phyloP scores from a whole-genome alignment of 1,140 invertebrate species.

The Melitaea cinxia region DNA sequence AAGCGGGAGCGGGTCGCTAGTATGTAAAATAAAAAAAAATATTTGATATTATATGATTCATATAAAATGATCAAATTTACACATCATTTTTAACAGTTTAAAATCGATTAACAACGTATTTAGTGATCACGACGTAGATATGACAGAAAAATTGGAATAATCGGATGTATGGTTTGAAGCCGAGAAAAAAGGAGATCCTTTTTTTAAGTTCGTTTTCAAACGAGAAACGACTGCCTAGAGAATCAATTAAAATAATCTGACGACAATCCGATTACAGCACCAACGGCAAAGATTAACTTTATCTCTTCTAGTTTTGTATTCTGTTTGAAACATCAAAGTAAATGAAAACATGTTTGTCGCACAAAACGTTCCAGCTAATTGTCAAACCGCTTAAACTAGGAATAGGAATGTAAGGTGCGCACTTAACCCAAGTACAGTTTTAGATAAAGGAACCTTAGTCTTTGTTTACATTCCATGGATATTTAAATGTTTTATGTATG shows the following conservation, averaged over 20 bases:
- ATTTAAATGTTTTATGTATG: too few species aligned
- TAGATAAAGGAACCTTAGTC: constrained; percentile 27
- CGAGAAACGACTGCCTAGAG: not conserved
- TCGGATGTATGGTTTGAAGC: not conserved
- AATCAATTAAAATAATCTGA: not conserved
- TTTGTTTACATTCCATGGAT: constrained; percentile 14
- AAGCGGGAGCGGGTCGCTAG: too few species aligned
- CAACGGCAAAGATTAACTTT: not conserved
- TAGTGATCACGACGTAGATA: too few species aligned
- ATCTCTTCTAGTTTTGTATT: constrained; percentile 10
- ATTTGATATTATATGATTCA: too few species aligned
- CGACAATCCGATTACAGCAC: not conserved
- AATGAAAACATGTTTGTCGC: constrained; percentile 26
- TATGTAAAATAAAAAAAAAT: too few species aligned
- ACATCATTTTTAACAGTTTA: too few species aligned
- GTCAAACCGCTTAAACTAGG: constrained; percentile 22
- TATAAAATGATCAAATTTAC: too few species aligned
- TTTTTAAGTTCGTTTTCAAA: not conserved
- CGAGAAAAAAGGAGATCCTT: too few species aligned
- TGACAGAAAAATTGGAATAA: too few species aligned
- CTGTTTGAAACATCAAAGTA: constrained; percentile 24
- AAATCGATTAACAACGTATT: too few species aligned
- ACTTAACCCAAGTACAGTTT: constrained; percentile 21
- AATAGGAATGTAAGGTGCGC: constrained; percentile 23
- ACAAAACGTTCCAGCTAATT: constrained; percentile 22